Percentiles rank a stretch among this genome's conserved stretches.
Conservation (phyloP, 2,113 vertebrate species). For the Girardinichthys multiradiatus region DNA sequence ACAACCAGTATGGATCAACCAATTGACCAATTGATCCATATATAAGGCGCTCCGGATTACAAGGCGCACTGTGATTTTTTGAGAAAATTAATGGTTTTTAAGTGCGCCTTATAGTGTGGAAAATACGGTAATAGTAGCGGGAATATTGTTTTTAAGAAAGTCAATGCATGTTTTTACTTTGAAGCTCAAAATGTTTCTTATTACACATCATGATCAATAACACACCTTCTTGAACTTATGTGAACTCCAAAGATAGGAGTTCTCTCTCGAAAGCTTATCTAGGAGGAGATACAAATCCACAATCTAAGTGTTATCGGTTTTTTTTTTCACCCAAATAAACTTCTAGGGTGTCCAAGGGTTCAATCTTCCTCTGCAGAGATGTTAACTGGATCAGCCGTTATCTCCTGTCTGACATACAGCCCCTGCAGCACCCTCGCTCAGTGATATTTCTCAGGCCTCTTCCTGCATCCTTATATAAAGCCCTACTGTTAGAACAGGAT, state of each 20-base stretch:
- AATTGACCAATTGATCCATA: no score
- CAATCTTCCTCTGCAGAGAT: slow-evolving; percentile 40
- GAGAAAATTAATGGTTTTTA: no score
- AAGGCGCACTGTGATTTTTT: no score
- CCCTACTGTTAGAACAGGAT: slow-evolving; percentile 43
- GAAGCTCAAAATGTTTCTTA: neutral
- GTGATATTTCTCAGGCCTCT: slow-evolving; percentile 59
- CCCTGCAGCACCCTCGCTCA: slow-evolving; percentile 47
- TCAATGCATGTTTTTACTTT: neutral
- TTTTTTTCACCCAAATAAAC: slow-evolving; percentile 55
- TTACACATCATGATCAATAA: slow-evolving; percentile 4
- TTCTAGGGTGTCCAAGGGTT: slow-evolving; percentile 31
- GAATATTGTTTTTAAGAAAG: neutral
- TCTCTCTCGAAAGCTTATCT: slow-evolving; percentile 15
- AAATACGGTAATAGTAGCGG: no score
- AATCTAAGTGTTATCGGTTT: slow-evolving; percentile 29
- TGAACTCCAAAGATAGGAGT: slow-evolving; percentile 2
- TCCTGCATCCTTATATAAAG: slow-evolving; percentile 39
- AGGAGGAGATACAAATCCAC: slow-evolving; percentile 4
- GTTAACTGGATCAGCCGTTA: slow-evolving; percentile 61
- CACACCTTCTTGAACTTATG: neutral
- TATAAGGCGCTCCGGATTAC: no score
- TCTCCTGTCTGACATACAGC: slow-evolving; percentile 62
- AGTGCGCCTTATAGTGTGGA: no score
- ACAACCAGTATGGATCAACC: no score